phyloP scores from a whole-genome alignment of 2,113 vertebrate genomes.

The Xyliphius kryptos region DNA sequence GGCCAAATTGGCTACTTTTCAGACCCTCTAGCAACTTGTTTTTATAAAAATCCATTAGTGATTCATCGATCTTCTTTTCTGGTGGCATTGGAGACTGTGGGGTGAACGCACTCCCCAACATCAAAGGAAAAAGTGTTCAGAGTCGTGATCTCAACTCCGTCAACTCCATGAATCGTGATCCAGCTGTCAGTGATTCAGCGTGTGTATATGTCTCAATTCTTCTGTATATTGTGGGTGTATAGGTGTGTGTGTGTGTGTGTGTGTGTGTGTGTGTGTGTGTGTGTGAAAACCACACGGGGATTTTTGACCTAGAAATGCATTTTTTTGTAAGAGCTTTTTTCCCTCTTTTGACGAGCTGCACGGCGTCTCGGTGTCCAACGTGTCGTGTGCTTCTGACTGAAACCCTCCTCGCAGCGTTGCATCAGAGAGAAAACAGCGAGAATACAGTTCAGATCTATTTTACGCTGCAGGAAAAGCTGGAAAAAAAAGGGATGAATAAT shows the following conservation, averaged over 20 bases:
- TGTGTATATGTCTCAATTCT: constrained; percentile 2
- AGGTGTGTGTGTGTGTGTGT: constrained; percentile 4
- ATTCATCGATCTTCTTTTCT: too few relatives aligned
- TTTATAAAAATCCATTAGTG: too few relatives aligned
- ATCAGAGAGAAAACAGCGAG: constrained; percentile 51
- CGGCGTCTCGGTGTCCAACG: constrained; percentile 48
- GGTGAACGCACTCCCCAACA: too few relatives aligned
- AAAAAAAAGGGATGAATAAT: not conserved
- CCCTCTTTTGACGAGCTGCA: constrained; percentile 54
- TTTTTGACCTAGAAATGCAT: constrained; percentile 57
- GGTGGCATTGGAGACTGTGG: too few relatives aligned
- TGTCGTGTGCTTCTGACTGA: constrained; percentile 52
- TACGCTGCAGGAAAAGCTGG: constrained; percentile 26
- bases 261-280: constrained; percentile 32
- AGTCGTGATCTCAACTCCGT: too few relatives aligned
- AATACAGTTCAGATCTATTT: constrained; percentile 40
- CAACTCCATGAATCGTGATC: not conserved
- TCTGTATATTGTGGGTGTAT: not conserved
- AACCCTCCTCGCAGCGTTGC: constrained; percentile 54
- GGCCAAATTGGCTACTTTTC: too few relatives aligned
- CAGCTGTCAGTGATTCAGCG: not conserved
- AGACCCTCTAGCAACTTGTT: too few relatives aligned
- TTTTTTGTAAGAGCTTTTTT: constrained; percentile 56
- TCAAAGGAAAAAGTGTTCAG: too few relatives aligned
- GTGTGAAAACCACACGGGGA: constrained; percentile 44